These are phyloP conservation scores for Vombatus ursinus DNA, from an alignment of 2,113 vertebrate genomes.

Conservation along the genomic window DNA sequence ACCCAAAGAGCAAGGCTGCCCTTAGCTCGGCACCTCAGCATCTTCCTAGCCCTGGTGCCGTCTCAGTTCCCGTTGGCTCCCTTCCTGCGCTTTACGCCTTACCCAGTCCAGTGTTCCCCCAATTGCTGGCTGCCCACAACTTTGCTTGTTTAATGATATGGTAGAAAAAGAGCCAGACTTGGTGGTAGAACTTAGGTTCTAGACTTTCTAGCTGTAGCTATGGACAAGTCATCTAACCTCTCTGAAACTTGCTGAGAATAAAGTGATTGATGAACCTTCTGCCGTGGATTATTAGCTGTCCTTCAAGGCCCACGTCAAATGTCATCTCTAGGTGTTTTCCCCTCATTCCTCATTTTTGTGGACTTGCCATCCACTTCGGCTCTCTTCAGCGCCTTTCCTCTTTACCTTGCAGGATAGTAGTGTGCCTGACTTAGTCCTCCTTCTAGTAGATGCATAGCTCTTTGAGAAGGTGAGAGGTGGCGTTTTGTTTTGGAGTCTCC, in stretches of 20 bases:
- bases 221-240: neutral
- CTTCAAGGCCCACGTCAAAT: neutral
- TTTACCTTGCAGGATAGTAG: neutral
- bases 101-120: neutral
- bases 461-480: neutral
- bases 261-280: neutral
- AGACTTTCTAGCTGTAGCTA: neutral
- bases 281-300: neutral
- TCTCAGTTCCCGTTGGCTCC: no score
- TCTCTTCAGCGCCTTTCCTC: no score
- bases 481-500: neutral
- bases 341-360: neutral
- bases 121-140: neutral
- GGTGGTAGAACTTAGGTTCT: neutral
- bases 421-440: neutral
- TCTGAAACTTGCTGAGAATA: neutral
- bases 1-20: neutral
- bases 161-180: no score
- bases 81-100: no score
- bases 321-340: neutral
- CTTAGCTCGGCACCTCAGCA: neutral
- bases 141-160: neutral
- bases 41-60: neutral
- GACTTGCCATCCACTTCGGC: neutral
- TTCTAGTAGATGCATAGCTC: neutral